Evolutionary conservation across 2,113 vertebrate species (phyloP), one percentile per base, ranked within the genome.

Genomic region (Hippocampus abdominalis): DNA sequence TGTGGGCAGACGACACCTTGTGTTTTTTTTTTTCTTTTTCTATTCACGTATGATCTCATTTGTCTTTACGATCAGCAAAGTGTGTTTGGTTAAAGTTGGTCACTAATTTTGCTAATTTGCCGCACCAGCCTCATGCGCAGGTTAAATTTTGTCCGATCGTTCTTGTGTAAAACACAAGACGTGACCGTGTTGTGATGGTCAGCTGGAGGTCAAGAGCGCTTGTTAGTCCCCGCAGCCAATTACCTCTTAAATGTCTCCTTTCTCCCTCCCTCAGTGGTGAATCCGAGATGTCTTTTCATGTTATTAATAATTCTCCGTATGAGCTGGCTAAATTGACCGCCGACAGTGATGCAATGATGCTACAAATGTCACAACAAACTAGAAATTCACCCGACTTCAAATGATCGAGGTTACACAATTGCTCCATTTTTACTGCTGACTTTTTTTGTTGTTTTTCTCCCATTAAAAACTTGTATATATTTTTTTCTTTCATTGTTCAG

Each of bases 181-280:
- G 44, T 44, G 25, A 64, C 13, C 21, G 44, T 7, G 21, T 68
- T 66, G 64, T 57, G 27, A 16, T 74, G 83, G 77, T 81, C 84
- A 74, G 56, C 36, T 66, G 64, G 59, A 21, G 29, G 61, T 40
- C 61, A 42, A 63, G 20, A 13, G 36, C n/a, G 62, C 40, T 21
- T 10, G 29, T 56, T 36, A 6, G n/a, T 57, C 83, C 72, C 81
- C 74, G 82, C 82, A 81, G 70, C 23, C 23, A 60, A 36, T 81
- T 77, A 80, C 77, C 64, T 8, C n/a, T 18, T 3, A 64, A 64
- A 64, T 64, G 63, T 64, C 63, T 64, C 6, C 13, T 7, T 16
- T 44, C n/a, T 16, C 6, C 42, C 42, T n/a, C 39, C 36, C 61
- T 64, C 61, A 42, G 61, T 40, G 61, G 3, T 11, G 15, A 40